Evolutionary conservation across 1,140 invertebrate species (phyloP), one percentile per base, ranked within the genome.

Genomic region (Goniozus legneri): DNA sequence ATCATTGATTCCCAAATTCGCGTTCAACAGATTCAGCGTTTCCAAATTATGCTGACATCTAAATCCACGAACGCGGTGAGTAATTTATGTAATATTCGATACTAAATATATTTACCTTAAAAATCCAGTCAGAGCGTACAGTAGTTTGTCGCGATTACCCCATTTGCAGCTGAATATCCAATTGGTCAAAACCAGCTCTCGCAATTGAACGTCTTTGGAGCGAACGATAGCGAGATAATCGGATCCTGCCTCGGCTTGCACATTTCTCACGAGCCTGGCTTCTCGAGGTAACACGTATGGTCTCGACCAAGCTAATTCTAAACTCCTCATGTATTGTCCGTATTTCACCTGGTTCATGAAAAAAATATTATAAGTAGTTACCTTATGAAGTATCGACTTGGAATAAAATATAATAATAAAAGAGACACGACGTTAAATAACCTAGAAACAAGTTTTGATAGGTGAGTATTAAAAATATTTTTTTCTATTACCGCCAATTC

Each of bases 161-260:
- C 67, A 71, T 49, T 64, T 72, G 44, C 62, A 64, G 22, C 63
- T 64, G 21, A 70, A 68, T 8, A 69, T 54, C 74, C 74, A 76
- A 37, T 76, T 58, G 3, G 69, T 71, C 19, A 76, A 60, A 22
- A 67, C 53, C 24, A 76, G 52, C 40, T 65, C 59, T 8, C 54
- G 62, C 24, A 76, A 49, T 48, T 73, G 70, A 1, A 74, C 60
- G 12, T 71, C 46, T 36, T 67, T 67, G 2, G 53, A 43, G 2
- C 60, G 55, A 0, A 71, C 43, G 2, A 60, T 41, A 2, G 50
- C 43, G 1, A 76, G 52, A 41, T 73, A 76, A 4, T 71, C 62
- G 1, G 62, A 54, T 0, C 67, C 67, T 2, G 63, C 61, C 36
- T 71, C 65, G 0, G 62, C 60, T 19, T 68, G 65, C 24, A 63